Conservation (phyloP, 2,797 vertebrate species). For the Etheostoma perlongum region DNA sequence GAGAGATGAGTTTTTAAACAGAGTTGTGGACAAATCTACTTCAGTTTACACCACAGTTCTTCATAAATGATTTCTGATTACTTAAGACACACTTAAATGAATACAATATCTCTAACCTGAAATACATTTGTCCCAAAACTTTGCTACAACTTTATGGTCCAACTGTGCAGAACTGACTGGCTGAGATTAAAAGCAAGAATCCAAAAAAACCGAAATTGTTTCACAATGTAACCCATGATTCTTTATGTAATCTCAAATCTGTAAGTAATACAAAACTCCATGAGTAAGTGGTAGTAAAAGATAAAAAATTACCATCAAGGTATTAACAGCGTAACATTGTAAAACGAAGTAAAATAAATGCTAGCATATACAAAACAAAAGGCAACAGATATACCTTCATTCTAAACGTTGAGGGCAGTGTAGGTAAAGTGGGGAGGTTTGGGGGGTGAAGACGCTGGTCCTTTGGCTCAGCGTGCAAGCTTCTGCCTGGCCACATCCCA, state of each 20-base stretch:
- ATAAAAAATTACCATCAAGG: constrained; percentile 61
- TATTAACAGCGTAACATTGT: constrained; percentile 69
- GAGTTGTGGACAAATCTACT: constrained; percentile 56
- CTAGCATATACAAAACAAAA: constrained; percentile 69
- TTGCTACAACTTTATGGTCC: constrained; percentile 55
- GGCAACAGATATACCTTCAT: constrained; percentile 72
- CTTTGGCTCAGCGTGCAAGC: constrained; percentile 58
- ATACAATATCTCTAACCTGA: constrained; percentile 58
- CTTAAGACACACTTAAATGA: constrained; percentile 62
- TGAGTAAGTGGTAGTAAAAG: constrained; percentile 67
- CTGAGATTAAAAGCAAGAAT: constrained; percentile 21
- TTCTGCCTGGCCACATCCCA: constrained; percentile 34
- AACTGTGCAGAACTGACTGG: constrained; percentile 52
- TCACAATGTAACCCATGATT: constrained; percentile 26
- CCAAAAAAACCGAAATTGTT: constrained; percentile 5
- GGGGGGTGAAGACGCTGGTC: constrained; percentile 49
- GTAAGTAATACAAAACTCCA: constrained; percentile 59
- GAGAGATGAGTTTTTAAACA: constrained; percentile 76
- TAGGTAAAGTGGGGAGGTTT: constrained; percentile 25
- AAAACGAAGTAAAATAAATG: constrained; percentile 63
- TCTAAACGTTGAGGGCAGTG: constrained; percentile 63
- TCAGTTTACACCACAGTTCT: constrained; percentile 36
- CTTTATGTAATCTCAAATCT: constrained; percentile 44
- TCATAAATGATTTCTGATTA: constrained; percentile 42
- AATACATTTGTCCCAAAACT: constrained; percentile 60